Percentiles rank a stretch among this genome's conserved stretches.
Evolutionary conservation across 2,888 invertebrate genomes (phyloP).

Genomic region (Dryobotodes eremita): DNA sequence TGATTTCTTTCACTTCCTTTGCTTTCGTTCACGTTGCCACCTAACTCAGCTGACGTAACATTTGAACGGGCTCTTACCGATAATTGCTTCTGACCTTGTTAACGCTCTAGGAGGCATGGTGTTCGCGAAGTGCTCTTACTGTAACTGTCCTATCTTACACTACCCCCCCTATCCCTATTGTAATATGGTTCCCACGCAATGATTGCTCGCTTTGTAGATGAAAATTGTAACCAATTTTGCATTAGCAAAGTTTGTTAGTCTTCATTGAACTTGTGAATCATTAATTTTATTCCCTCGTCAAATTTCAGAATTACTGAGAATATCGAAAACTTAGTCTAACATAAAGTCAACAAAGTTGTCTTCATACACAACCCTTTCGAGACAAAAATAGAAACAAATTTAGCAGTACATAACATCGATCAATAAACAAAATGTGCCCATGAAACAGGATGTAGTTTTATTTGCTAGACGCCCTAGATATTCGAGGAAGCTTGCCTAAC

Average conservation of each 20-base stretch:
- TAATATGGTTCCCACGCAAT: too few relatives aligned
- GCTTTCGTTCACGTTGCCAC: neutral
- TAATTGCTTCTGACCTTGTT: conserved; percentile 43
- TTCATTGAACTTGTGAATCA: neutral
- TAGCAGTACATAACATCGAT: conserved; percentile 3
- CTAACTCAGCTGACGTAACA: conserved; percentile 28
- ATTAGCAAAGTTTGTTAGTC: too few relatives aligned
- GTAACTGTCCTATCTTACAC: neutral
- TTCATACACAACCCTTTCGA: neutral
- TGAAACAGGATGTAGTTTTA: conserved; percentile 52
- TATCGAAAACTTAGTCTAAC: neutral
- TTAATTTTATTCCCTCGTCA: neutral
- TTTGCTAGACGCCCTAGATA: conserved; percentile 58
- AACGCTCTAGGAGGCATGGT: conserved; percentile 5
- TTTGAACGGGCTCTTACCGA: conserved; percentile 3
- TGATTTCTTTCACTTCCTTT: conserved; percentile 20
- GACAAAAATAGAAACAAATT: conserved; percentile 9
- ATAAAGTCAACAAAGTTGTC: neutral
- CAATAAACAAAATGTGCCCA: conserved; percentile 30
- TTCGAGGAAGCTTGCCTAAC: conserved; percentile 48
- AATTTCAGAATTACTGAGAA: neutral
- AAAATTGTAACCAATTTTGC: too few relatives aligned
- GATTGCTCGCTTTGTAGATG: too few relatives aligned
- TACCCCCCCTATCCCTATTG: neutral
- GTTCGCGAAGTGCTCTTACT: neutral